These are phyloP conservation scores for Sphenopsis melanotis DNA, from an alignment of 2,797 vertebrate species.

Conservation along the genomic window DNA sequence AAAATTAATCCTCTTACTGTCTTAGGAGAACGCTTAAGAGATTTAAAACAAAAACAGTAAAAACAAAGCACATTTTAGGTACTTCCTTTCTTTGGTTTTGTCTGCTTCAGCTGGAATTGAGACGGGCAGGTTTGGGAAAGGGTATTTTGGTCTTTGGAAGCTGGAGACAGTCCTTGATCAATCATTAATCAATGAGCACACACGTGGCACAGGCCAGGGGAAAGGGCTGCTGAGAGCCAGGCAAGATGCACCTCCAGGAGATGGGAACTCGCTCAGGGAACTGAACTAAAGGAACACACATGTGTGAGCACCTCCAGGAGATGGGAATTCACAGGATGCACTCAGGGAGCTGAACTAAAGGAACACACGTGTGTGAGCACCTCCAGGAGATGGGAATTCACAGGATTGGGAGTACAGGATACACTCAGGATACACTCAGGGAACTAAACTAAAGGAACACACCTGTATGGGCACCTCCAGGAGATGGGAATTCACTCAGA, in stretches of 20 bases:
- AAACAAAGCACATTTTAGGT: neutral
- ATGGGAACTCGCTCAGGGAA: accelerated
- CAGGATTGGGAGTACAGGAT: too few relatives aligned
- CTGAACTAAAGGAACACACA: accelerated
- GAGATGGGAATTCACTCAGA: too few relatives aligned
- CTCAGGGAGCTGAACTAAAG: neutral
- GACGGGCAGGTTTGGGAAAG: neutral
- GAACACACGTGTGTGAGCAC: too few relatives aligned
- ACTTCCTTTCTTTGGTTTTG: neutral
- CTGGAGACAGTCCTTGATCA: neutral
- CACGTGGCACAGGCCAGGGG: neutral
- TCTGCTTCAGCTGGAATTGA: neutral
- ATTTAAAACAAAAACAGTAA: neutral
- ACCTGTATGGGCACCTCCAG: too few relatives aligned
- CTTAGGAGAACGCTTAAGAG: neutral
- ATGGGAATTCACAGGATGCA: neutral
- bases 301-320: neutral
- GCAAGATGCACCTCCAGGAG: neutral
- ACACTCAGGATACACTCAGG: too few relatives aligned
- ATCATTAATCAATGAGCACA: neutral
- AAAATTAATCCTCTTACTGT: neutral
- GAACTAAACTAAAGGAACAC: too few relatives aligned
- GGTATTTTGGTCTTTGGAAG: neutral
- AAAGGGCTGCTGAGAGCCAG: neutral
- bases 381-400: too few relatives aligned